Percentiles rank a stretch among this genome's conserved stretches.
Evolutionary conservation across 2,888 invertebrate species (phyloP).

Genomic region (Volucella inanis): DNA sequence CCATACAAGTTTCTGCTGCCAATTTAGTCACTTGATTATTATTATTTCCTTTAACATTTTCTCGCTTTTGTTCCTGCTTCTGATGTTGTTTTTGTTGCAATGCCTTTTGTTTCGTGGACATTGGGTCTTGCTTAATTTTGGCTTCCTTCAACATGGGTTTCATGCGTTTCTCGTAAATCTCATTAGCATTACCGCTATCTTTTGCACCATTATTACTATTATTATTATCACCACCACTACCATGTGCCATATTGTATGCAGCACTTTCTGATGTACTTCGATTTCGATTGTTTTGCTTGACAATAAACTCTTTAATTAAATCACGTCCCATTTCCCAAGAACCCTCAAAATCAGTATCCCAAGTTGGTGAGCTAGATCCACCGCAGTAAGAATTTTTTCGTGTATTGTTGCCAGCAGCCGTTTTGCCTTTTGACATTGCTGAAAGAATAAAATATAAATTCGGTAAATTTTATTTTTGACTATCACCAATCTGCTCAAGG

Average conservation of each 20-base stretch:
- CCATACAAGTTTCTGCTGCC: constrained; percentile 40
- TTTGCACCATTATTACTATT: constrained; percentile 34
- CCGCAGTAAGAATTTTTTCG: constrained; percentile 76
- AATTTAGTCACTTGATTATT: constrained; percentile 29
- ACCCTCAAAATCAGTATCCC: constrained; percentile 81
- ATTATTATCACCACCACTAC: constrained; percentile 49
- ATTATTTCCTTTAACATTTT: constrained; percentile 14
- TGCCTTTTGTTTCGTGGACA: not conserved
- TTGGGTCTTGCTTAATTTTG: constrained; percentile 19
- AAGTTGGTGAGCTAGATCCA: constrained; percentile 78
- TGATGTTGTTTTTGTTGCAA: not conserved
- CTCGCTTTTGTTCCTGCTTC: constrained; percentile 2
- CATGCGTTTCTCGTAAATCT: constrained; percentile 62
- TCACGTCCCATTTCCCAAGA: constrained; percentile 82
- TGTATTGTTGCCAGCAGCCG: constrained; percentile 75
- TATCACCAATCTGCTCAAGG: not conserved
- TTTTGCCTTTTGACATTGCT: constrained; percentile 78
- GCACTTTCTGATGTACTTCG: constrained; percentile 79
- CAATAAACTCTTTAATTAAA: constrained; percentile 80
- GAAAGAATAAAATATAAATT: not conserved
- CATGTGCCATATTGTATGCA: constrained; percentile 74
- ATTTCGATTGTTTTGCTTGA: constrained; percentile 79
- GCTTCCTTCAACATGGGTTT: constrained; percentile 41
- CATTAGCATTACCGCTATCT: constrained; percentile 33
- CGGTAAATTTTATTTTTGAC: not conserved